Evolutionary conservation across 1,140 invertebrate genomes (phyloP), one percentile per base, ranked within the genome.

Genomic region (Lasioglossum baleicum): DNA sequence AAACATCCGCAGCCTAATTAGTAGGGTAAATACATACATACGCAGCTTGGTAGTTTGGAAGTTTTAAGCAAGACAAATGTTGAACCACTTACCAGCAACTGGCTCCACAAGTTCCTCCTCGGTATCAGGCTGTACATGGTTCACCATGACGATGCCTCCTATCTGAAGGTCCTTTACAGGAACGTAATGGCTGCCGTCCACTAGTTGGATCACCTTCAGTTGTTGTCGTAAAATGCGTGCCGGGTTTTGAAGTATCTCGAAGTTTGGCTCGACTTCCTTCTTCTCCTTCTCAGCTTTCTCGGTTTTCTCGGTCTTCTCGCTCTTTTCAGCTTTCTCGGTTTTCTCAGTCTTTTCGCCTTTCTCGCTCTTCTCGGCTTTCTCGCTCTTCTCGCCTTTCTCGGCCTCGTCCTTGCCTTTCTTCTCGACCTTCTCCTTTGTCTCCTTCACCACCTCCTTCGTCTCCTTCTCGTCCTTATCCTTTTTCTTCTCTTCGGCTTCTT

Each of bases 71-170:
- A 53, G 51, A n/a, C 8, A n/a, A n/a, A 58, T 58, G 17, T 58
- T 58, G 17, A 8, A 58, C 2, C 10, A 58, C 86, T 90, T 90
- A 95, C 94, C 95, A 56, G 97, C 97, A 15, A 99, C 97, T 17
- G 98, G 97, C 92, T 99, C 98, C 3, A 99, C 98, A 35, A 99
- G 94, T 82, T 98, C 97, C 89, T 98, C 97, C 48, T 95, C 94
- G 1, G 94, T 94, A 1, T 95, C 95, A 17, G 96, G 95, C 75
- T 97, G 96, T 66, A 95, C 95, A 89, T 97, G 96, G 89, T 98
- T 96, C 82, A 99, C 95, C 94, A 99, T 98, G 40, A 99, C 96
- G 85, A 99, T 99, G 26, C 99, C 99, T 48, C 99, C 99, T 89
- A 98, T 98, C 17, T 95, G 95, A 13, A 98, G 94, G 89, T 99